These are phyloP conservation scores for Morinoia aosen DNA, from an alignment of 2,888 invertebrate species.

Conservation along the genomic window DNA sequence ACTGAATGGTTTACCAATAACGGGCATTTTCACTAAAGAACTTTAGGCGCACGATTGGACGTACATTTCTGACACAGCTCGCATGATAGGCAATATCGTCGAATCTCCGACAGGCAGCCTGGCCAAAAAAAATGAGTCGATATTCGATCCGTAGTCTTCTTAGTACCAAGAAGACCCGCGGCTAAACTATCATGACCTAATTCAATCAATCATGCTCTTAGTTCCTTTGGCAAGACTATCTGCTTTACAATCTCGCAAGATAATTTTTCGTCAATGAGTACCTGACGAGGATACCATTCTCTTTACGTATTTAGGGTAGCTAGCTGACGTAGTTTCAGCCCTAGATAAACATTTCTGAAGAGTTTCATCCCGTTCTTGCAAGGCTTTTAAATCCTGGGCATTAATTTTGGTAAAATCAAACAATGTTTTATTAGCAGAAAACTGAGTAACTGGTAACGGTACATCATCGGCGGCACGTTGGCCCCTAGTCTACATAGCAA, in stretches of 20 bases:
- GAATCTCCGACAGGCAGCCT: background rate
- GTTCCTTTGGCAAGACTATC: background rate
- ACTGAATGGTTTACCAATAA: slow-evolving; percentile 51
- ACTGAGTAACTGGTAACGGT: background rate
- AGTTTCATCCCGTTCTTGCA: background rate
- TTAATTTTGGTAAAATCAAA: background rate
- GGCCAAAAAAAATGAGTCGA: background rate
- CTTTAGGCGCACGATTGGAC: background rate
- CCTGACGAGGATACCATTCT: background rate
- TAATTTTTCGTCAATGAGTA: background rate
- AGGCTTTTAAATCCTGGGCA: background rate
- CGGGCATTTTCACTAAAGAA: slow-evolving; percentile 16
- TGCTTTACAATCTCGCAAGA: background rate
- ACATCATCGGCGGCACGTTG: background rate
- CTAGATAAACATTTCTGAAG: background rate
- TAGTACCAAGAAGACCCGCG: background rate
- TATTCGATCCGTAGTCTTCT: background rate
- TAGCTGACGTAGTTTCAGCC: background rate
- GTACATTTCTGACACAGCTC: slow-evolving; percentile 36
- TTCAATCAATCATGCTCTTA: background rate
- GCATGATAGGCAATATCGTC: slow-evolving; percentile 38
- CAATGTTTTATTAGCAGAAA: too few species aligned
- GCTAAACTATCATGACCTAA: background rate
- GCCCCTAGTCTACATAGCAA: background rate
- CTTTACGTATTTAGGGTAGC: background rate